Percentiles rank a stretch among this genome's conserved stretches.
Conservation (phyloP, 2,888 invertebrate genomes). For the Lycocerus yunnanus region DNA sequence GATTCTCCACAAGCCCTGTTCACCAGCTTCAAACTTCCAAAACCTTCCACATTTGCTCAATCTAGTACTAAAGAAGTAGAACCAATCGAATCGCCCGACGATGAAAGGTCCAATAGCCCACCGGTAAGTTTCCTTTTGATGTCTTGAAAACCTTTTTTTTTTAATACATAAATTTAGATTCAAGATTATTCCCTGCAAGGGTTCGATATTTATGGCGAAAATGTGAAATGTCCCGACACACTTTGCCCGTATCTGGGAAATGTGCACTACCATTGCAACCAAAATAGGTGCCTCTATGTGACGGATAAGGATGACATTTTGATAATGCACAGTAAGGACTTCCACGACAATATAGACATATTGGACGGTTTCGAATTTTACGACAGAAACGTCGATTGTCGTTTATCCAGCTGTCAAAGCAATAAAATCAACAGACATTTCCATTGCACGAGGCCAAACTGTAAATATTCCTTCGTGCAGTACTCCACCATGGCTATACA, state of each 20-base stretch:
- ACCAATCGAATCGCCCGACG: slow-evolving; percentile 48
- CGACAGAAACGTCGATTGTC: slow-evolving; percentile 73
- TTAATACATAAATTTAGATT: slow-evolving; percentile 33
- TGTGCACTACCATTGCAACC: slow-evolving; percentile 85
- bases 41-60: slow-evolving; percentile 55
- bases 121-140: slow-evolving; percentile 41
- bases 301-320: slow-evolving; percentile 79
- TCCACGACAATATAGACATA: slow-evolving; percentile 81
- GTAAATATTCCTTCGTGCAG: slow-evolving; percentile 74
- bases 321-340: slow-evolving; percentile 82
- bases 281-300: slow-evolving; percentile 80
- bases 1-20: slow-evolving; percentile 89
- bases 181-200: slow-evolving; percentile 65
- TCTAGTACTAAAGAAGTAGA: slow-evolving; percentile 48
- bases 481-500: slow-evolving; percentile 77
- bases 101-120: slow-evolving; percentile 53
- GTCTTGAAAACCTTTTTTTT: slow-evolving; percentile 33
- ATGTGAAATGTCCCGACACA: slow-evolving; percentile 73
- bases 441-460: slow-evolving; percentile 73
- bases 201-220: slow-evolving; percentile 65
- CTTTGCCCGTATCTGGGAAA: slow-evolving; percentile 72
- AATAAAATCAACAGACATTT: slow-evolving; percentile 76
- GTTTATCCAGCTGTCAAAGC: slow-evolving; percentile 68
- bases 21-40: slow-evolving; percentile 90
- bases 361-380: slow-evolving; percentile 86